Evolutionary conservation across 2,113 vertebrate species (phyloP).

Genomic region (Diadophis punctatus): DNA sequence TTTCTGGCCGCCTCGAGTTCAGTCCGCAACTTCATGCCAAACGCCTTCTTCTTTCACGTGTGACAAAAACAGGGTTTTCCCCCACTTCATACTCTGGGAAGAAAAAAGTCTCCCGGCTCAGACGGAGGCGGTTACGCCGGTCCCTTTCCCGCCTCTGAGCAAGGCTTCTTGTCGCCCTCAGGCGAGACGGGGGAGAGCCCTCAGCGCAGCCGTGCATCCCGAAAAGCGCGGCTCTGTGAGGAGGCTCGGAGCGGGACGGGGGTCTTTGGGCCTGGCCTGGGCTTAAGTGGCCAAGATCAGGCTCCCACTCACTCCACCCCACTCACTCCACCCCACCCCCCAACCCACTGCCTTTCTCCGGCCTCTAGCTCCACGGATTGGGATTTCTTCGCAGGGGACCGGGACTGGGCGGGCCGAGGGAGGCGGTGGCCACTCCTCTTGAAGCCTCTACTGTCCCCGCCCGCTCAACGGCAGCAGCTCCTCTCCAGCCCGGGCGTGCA

Average conservation of each 20-base stretch:
- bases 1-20: not conserved
- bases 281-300: not conserved
- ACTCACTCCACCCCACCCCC: too few species aligned
- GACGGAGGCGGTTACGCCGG: not conserved
- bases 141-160: not conserved
- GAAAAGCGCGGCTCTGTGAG: not conserved
- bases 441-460: not conserved
- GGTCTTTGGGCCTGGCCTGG: not conserved
- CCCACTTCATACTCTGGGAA: not conserved
- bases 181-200: not conserved
- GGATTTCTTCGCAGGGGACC: not conserved
- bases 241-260: not conserved
- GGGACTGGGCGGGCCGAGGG: slow-evolving; percentile 21
- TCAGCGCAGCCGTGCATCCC: not conserved
- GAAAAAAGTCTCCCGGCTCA: not conserved
- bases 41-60: not conserved
- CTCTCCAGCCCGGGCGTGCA: not conserved
- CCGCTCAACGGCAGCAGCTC: slow-evolving; percentile 12
- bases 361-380: not conserved
- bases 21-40: not conserved
- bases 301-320: not conserved
- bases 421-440: not conserved
- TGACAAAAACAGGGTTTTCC: too few species aligned
- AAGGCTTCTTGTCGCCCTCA: not conserved
- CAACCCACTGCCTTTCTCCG: too few species aligned